These are phyloP conservation scores for Melanotaenia parkinsoni DNA, from an alignment of 2,797 vertebrate species.

Conservation along the genomic window DNA sequence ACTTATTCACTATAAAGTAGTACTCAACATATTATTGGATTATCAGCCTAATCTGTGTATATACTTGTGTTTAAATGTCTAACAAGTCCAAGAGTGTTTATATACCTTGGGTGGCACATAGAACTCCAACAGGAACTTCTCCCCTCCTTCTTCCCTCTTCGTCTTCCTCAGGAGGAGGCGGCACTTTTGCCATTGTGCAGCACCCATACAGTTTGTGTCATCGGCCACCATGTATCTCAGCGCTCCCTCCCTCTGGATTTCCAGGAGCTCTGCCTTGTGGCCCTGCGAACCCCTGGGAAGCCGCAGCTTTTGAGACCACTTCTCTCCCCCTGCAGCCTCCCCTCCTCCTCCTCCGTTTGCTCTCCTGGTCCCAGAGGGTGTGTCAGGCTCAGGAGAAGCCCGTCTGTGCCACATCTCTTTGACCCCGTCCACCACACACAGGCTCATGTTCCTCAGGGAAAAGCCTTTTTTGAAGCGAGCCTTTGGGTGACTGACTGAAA, in stretches of 20 bases:
- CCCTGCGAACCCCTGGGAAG: conserved; percentile 85
- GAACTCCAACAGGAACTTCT: conserved; percentile 95
- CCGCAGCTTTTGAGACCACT: conserved; percentile 90
- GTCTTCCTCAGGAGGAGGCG: conserved; percentile 92
- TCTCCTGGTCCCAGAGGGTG: conserved; percentile 67
- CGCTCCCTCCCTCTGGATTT: conserved; percentile 94
- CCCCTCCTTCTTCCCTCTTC: conserved; percentile 85
- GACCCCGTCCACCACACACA: conserved; percentile 95
- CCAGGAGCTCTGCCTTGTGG: conserved; percentile 90
- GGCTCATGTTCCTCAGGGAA: conserved; percentile 96
- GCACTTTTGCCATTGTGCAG: conserved; percentile 96
- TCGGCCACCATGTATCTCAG: conserved; percentile 97
- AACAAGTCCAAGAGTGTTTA: not conserved
- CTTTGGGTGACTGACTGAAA: conserved; percentile 86
- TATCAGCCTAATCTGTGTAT: not conserved
- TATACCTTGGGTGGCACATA: conserved; percentile 96
- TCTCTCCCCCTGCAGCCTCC: conserved; percentile 84
- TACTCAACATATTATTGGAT: not conserved
- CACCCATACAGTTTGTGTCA: conserved; percentile 91
- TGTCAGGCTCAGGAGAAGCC: conserved; percentile 88
- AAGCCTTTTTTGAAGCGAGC: conserved; percentile 96
- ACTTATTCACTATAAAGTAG: not conserved
- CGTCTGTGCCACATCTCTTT: conserved; percentile 97
- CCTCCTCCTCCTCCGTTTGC: conserved; percentile 75
- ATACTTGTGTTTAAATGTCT: not conserved